Evolutionary conservation across 2,113 vertebrate species (phyloP).

Genomic region (Barbus barbus): DNA sequence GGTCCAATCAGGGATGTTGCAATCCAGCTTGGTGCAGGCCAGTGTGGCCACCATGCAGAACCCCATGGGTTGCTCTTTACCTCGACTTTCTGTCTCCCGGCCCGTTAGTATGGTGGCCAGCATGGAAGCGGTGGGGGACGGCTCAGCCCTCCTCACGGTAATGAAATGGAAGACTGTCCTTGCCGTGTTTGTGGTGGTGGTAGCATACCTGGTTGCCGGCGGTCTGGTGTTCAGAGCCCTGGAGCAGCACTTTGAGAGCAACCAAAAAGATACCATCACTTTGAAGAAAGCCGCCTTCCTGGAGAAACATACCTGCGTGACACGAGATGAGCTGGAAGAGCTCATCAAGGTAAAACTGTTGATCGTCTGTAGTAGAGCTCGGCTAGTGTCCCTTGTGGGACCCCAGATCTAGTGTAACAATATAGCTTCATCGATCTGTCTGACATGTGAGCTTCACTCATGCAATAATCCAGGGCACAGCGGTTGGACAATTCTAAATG

Average conservation of each 20-base stretch:
- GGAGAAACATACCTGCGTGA: conserved; percentile 86
- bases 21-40: conserved; percentile 77
- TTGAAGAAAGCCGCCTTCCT: conserved; percentile 91
- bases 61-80: conserved; percentile 78
- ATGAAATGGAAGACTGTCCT: conserved; percentile 97
- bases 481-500: not conserved
- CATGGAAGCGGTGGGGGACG: conserved; percentile 82
- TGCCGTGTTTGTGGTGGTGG: conserved; percentile 92
- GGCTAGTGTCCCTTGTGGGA: conserved; percentile 49
- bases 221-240: conserved; percentile 88
- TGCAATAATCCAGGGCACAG: not conserved
- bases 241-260: conserved; percentile 93
- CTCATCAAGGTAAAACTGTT: conserved; percentile 85
- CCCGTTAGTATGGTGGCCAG: conserved; percentile 82
- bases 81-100: conserved; percentile 80
- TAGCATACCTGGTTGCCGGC: conserved; percentile 87
- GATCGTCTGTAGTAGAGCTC: not conserved
- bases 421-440: conserved; percentile 59
- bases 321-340: conserved; percentile 83
- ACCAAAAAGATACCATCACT: conserved; percentile 88
- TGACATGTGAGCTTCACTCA: conserved; percentile 49
- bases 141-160: conserved; percentile 83
- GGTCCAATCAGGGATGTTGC: conserved; percentile 74
- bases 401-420: conserved; percentile 60
- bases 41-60: conserved; percentile 79